Evolutionary conservation across 2,888 invertebrate genomes (phyloP).

Genomic region (Hydrotaea diabolus): DNA sequence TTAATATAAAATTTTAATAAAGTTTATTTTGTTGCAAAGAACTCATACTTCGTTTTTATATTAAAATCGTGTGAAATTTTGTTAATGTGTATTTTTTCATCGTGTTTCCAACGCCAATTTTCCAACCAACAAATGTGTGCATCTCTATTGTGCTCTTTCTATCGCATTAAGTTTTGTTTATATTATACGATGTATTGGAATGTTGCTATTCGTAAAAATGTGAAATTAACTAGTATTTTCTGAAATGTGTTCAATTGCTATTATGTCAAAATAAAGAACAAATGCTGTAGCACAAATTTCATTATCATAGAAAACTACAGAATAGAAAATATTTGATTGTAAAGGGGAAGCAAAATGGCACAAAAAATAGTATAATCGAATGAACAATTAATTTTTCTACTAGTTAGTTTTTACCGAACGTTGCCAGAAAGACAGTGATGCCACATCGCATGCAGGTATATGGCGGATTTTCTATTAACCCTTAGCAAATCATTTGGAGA

Average conservation of each 20-base stretch:
- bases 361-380: not conserved
- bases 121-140: not conserved
- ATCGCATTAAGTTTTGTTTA: constrained; percentile 14
- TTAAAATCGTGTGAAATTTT: constrained; percentile 3
- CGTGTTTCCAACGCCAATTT: constrained; percentile 3
- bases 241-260: too few relatives aligned
- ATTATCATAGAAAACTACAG: not conserved
- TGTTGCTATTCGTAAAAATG: constrained; percentile 26
- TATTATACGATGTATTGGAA: constrained; percentile 60
- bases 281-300: too few relatives aligned
- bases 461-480: constrained; percentile 2
- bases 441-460: not conserved
- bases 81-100: constrained; percentile 7
- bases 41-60: not conserved
- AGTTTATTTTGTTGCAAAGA: not conserved
- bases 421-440: not conserved
- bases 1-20: constrained; percentile 20
- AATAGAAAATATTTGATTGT: not conserved
- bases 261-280: too few relatives aligned
- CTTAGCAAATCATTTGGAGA: too few relatives aligned
- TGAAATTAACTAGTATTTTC: not conserved
- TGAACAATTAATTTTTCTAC: constrained; percentile 37
- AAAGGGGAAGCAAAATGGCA: not conserved
- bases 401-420: not conserved
- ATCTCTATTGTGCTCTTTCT: constrained; percentile 50